These are phyloP conservation scores for Trichogramma evanescens DNA, from an alignment of 2,888 invertebrate species.

Conservation along the genomic window DNA sequence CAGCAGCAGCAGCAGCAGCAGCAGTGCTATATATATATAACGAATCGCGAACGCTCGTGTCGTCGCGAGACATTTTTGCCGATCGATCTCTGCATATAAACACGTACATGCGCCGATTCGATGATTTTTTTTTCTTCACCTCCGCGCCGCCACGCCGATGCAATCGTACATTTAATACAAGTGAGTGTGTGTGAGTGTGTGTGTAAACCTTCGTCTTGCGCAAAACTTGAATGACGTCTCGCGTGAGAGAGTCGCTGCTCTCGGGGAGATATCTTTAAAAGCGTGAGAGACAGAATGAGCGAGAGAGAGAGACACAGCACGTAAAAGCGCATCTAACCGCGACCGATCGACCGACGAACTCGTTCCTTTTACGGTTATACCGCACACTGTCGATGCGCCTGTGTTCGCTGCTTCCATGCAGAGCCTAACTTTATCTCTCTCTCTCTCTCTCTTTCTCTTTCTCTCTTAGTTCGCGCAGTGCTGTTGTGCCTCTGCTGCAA, in stretches of 20 bases:
- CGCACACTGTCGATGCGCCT: too few relatives aligned
- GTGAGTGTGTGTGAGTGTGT: too few relatives aligned
- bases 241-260: not conserved
- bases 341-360: not conserved
- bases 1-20: too few relatives aligned
- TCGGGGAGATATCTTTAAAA: not conserved
- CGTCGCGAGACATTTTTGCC: too few relatives aligned
- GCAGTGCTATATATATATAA: too few relatives aligned
- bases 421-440: slow-evolving; percentile 3
- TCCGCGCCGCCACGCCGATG: not conserved
- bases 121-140: slow-evolving; percentile 2
- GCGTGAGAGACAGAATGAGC: not conserved
- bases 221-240: not conserved
- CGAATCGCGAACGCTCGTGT: too few relatives aligned
- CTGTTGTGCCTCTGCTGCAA: not conserved
- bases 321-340: too few relatives aligned
- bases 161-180: not conserved
- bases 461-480: not conserved
- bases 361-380: slow-evolving; percentile 5
- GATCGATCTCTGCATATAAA: too few relatives aligned
- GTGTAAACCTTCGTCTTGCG: too few relatives aligned
- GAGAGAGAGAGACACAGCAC: not conserved
- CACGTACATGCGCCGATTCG: not conserved
- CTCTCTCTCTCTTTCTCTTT: too few relatives aligned
- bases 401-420: not conserved